These are phyloP conservation scores for Amphiprion ocellaris DNA, from an alignment of 2,113 vertebrate genomes.

Conservation along the genomic window DNA sequence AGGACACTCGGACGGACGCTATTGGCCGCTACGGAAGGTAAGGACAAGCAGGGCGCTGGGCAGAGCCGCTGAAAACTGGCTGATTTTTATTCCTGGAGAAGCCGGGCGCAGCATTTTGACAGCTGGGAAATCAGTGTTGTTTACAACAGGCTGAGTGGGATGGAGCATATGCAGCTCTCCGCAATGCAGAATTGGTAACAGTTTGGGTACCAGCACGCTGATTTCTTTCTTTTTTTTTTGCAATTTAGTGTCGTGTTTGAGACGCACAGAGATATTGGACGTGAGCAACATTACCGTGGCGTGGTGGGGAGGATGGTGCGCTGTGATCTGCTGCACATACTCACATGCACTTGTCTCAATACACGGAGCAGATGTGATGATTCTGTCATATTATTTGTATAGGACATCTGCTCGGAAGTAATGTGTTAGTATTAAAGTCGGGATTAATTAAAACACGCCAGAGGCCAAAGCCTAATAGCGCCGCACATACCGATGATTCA, in stretches of 20 bases:
- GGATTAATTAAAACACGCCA: constrained; percentile 23
- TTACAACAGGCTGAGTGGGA: constrained; percentile 62
- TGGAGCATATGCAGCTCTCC: constrained; percentile 56
- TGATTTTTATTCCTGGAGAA: constrained; percentile 16
- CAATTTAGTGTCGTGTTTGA: constrained; percentile 2
- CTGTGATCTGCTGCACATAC: constrained; percentile 50
- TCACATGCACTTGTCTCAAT: constrained; percentile 38
- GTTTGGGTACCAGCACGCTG: background rate
- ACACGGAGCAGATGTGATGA: constrained; percentile 13
- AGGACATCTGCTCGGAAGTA: background rate
- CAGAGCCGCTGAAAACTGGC: background rate
- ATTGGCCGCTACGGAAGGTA: constrained; percentile 76
- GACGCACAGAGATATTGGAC: background rate
- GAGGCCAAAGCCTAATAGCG: constrained; percentile 40
- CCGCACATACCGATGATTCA: constrained; percentile 53
- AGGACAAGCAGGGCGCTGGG: constrained; percentile 32
- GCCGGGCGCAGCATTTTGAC: constrained; percentile 50
- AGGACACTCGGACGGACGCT: constrained; percentile 71
- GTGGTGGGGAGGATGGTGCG: constrained; percentile 43
- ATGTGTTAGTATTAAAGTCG: background rate
- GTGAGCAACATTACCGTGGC: constrained; percentile 17
- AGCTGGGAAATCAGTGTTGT: constrained; percentile 67
- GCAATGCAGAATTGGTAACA: constrained; percentile 76
- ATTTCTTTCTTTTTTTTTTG: background rate
- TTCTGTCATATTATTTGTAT: background rate